Evolutionary conservation across 1,140 invertebrate species (phyloP), one percentile per base, ranked within the genome.

Genomic region (Leptopilina boulardi): DNA sequence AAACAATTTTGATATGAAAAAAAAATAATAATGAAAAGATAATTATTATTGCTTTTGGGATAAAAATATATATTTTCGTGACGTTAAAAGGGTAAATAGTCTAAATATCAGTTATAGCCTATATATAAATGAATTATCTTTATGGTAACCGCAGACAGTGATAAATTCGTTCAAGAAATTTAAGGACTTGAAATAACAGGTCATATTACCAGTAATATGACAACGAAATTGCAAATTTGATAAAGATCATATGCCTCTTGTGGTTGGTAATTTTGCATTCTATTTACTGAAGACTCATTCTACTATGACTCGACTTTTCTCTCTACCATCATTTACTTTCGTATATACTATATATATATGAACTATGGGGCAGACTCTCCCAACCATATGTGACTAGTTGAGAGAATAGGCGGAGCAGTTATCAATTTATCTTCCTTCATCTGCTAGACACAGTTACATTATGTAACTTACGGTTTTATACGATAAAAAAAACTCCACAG

Each of bases 351-450:
- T n/a, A n/a, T n/a, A n/a, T 38, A 38, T 84, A 70, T 81, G 78
- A 81, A 79, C 80, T 82, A 80, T 80, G 81, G 77, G 81, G 80
- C 74, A 83, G 77, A 82, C 83, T 76, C 80, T 82, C 72, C 80
- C 77, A 80, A 8, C 56, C 56, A 66, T 30, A 66, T 66, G 59
- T 73, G 76, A 82, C 30, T 59, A 74, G 73, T 78, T 70, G 77
- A 79, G 80, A 83, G 81, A 83, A 85, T 80, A 41, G 47, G 51
- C 79, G 56, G 75, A 74, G 79, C 80, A 78, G 77, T 79, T 88
- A 87, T 88, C 87, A 86, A 88, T 86, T 80, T 77, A 88, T 88
- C 82, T 85, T 80, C 79, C 78, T 82, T 76, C 70, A 66, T 41
- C 80, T 76, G 74, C 70, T 41, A 56, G 72, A 70, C 15, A 13